These are phyloP conservation scores for Teleogryllus oceanicus DNA, from an alignment of 2,888 invertebrate species.

Conservation along the genomic window DNA sequence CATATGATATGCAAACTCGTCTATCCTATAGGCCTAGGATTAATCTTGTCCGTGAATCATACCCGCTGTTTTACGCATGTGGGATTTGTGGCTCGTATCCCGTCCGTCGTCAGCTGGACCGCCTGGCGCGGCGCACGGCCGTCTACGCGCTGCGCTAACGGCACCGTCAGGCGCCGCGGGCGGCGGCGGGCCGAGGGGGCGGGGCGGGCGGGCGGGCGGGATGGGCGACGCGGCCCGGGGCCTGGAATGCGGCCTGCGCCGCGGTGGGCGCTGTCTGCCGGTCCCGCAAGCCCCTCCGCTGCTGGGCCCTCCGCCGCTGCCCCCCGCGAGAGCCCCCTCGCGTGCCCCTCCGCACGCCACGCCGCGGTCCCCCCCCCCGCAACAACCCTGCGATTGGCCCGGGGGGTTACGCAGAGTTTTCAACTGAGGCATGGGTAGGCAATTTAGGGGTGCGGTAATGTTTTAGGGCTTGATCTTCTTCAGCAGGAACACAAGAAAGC, in stretches of 20 bases:
- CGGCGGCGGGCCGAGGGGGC: not conserved
- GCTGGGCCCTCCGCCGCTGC: not conserved
- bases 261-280: slow-evolving; percentile 18
- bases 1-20: no score
- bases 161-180: not conserved
- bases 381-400: no score
- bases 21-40: no score
- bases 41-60: no score
- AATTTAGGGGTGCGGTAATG: no score
- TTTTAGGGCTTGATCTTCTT: no score
- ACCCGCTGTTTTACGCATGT: no score
- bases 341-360: no score
- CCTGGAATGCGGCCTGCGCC: not conserved
- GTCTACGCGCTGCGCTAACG: not conserved
- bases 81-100: not conserved
- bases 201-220: not conserved
- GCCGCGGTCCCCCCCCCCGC: no score
- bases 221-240: not conserved
- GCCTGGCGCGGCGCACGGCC: not conserved
- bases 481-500: no score
- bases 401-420: no score
- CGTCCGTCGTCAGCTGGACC: not conserved
- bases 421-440: no score
- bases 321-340: not conserved
- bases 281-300: not conserved